These are phyloP conservation scores for Phycodurus eques DNA, from an alignment of 2,113 vertebrate genomes.

Conservation along the genomic window DNA sequence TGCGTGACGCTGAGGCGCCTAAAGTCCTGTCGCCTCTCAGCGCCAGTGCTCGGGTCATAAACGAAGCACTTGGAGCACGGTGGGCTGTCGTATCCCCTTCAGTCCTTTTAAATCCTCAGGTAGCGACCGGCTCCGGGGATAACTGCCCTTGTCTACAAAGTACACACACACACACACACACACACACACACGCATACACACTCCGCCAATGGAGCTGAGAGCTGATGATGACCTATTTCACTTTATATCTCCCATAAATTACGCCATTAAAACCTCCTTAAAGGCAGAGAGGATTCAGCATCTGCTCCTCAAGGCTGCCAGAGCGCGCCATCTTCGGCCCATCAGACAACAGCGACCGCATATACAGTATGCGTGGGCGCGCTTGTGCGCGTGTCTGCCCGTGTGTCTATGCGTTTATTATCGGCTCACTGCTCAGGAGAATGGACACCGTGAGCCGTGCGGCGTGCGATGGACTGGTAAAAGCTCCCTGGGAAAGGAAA, in stretches of 20 bases:
- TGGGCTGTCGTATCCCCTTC: constrained; percentile 53
- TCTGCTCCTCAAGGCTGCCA: constrained; percentile 43
- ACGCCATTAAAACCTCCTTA: constrained; percentile 64
- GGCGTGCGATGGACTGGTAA: constrained; percentile 30
- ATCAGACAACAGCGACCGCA: constrained; percentile 28
- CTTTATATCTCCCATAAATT: constrained; percentile 71
- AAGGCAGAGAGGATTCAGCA: constrained; percentile 47
- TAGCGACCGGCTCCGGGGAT: constrained; percentile 41
- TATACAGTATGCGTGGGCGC: neutral
- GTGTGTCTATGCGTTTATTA: constrained; percentile 27
- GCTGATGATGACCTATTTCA: constrained; percentile 64
- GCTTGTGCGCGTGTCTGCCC: neutral
- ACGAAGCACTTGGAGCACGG: constrained; percentile 24
- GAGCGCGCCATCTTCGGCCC: constrained; percentile 33
- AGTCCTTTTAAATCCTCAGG: constrained; percentile 68
- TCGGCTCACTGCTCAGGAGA: constrained; percentile 34
- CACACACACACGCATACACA: constrained; percentile 5
- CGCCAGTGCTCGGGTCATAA: constrained; percentile 27
- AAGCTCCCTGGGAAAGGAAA: constrained; percentile 29
- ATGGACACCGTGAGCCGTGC: constrained; percentile 9
- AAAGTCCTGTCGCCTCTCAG: neutral
- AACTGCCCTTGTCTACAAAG: constrained; percentile 30
- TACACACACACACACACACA: constrained; percentile 4
- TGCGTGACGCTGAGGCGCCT: neutral
- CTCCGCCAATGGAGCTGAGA: constrained; percentile 30